A percentile compares a stretch with the other conserved stretches of the same genome.
These are phyloP conservation scores for Neelides sp. DNA, from an alignment of 1,140 invertebrate species.

Conservation along the genomic window DNA sequence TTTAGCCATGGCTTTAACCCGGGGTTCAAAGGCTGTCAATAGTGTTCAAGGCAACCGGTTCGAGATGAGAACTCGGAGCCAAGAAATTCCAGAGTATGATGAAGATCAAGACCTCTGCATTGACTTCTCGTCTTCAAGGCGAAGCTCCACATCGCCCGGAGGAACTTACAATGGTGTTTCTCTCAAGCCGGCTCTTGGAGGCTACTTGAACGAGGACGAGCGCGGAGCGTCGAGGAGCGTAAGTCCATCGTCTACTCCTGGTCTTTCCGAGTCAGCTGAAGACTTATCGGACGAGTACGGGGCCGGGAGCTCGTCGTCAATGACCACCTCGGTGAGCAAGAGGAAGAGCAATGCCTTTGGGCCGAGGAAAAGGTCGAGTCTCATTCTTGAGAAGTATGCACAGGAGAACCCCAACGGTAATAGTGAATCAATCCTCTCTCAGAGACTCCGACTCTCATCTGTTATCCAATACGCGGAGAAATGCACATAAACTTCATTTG, in stretches of 20 bases:
- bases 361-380: conserved; percentile 29
- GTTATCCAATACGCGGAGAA: conserved; percentile 31
- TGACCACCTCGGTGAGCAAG: not conserved
- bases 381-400: conserved; percentile 31
- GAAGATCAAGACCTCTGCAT: conserved; percentile 25
- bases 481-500: conserved; percentile 23
- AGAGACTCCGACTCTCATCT: conserved; percentile 29
- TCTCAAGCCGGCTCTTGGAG: no score
- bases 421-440: conserved; percentile 30
- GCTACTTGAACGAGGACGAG: no score
- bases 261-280: conserved; percentile 23
- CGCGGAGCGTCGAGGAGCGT: no score
- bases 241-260: conserved; percentile 19
- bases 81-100: no score
- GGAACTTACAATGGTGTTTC: conserved; percentile 12
- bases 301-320: not conserved
- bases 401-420: conserved; percentile 22
- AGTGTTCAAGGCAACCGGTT: not conserved
- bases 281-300: conserved; percentile 25
- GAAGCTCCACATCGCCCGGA: conserved; percentile 9
- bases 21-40: conserved; percentile 26
- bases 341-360: conserved; percentile 13
- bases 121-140: conserved; percentile 22
- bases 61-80: no score
- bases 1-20: conserved; percentile 27